A percentile compares a stretch with the other conserved stretches of the same genome.
Evolutionary conservation across 2,113 vertebrate genomes (phyloP).

Genomic region (Calyptomena viridis): DNA sequence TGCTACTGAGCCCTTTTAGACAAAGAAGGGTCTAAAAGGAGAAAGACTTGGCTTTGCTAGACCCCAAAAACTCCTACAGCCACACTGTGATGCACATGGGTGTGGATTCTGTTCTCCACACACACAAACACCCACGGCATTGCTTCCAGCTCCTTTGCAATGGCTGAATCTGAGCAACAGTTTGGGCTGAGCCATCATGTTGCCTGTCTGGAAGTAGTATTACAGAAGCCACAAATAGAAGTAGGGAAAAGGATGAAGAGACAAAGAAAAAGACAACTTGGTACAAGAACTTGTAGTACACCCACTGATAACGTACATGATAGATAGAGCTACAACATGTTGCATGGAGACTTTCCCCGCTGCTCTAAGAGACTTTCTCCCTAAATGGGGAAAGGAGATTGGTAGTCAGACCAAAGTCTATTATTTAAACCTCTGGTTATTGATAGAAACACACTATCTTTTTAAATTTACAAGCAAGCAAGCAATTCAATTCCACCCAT

Average conservation of each 20-base stretch:
- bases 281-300: conserved; percentile 10
- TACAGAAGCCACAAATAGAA: background rate
- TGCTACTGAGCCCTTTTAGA: background rate
- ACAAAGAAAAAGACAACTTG: conserved; percentile 41
- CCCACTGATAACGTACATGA: conserved; percentile 33
- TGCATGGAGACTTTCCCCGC: background rate
- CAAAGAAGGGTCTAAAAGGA: background rate
- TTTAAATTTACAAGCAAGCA: conserved; percentile 62
- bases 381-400: conserved; percentile 6
- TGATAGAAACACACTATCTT: conserved; percentile 54
- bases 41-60: background rate
- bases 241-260: background rate
- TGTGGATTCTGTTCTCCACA: fast-evolving
- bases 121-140: background rate
- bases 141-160: background rate
- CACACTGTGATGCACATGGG: fast-evolving
- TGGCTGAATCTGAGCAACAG: fast-evolving
- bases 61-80: background rate
- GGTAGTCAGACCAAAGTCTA: conserved; percentile 34
- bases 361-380: background rate
- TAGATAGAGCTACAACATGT: conserved; percentile 24
- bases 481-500: conserved; percentile 49
- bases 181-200: background rate
- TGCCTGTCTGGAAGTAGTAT: background rate
- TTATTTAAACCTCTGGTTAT: conserved; percentile 40